Evolutionary conservation across 1,140 invertebrate genomes (phyloP), one percentile per base, ranked within the genome.

Genomic region (Liolophura sinensis): DNA sequence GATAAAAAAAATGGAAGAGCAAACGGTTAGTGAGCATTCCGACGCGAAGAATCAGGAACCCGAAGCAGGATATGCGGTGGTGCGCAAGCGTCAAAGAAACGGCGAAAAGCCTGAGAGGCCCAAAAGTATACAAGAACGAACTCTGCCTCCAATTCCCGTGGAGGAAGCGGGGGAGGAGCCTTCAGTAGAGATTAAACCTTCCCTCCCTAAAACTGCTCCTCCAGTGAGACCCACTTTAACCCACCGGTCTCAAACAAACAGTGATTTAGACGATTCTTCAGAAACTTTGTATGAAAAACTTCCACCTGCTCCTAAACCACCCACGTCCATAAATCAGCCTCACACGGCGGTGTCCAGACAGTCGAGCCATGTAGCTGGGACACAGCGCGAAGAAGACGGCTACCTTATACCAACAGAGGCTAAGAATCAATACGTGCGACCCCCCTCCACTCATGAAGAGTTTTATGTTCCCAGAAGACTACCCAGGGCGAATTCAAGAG

Each of bases 261-360:
- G 31, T 40, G 31, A 40, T 40, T 40, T 40, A 9, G 31, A 40
- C 9, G 31, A 40, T 40, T 40, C 31, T 40, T 72, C 68, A 49
- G 79, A 81, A 55, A 75, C 72, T 12, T 62, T 79, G n/a, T 79
- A 81, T 65, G 79, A 81, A 61, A 76, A 79, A 68, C 70, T 81
- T 9, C 79, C 79, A 1, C 65, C 73, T 0, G 78, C 78, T 5
- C 78, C 77, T 1, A 49, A 68, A 25, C 74, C 76, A 12, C 76
- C 78, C 16, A 40, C 60, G 3, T 40, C 31, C 3, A 9, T 9
- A 40, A 40, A 3, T 9, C 31, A 40, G 31, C 31, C 31, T 40
- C 31, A 9, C 24, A 3, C 18, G 1, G 1, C 51, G 1, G 51
- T 54, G 51, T 54, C 24, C 51, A n/a, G 18, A 20, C 51, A 54